phyloP scores from a whole-genome alignment of 2,113 vertebrate species.

The Pituophis catenifer region DNA sequence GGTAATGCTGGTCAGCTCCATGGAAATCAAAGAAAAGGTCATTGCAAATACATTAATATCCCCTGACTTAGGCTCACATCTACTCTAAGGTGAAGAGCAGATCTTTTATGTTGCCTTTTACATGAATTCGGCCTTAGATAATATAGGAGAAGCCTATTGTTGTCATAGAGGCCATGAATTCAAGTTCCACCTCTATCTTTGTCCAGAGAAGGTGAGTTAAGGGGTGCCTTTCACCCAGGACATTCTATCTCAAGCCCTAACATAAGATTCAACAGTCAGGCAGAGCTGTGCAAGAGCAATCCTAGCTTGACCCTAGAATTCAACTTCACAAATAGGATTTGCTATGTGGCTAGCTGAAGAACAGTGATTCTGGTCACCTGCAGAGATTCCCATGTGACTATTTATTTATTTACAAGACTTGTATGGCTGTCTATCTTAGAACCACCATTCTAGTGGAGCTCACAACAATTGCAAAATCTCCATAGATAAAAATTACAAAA shows the following conservation, averaged over 20 bases:
- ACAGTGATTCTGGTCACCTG: background rate
- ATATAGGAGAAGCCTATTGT: background rate
- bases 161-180: background rate
- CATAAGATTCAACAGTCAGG: background rate
- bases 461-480: background rate
- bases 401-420: background rate
- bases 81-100: background rate
- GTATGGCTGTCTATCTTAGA: background rate
- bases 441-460: background rate
- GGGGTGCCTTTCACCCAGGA: background rate
- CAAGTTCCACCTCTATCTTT: background rate
- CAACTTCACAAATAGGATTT: background rate
- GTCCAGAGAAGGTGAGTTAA: background rate
- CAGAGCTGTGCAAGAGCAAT: background rate
- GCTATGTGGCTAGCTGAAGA: background rate
- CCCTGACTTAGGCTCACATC: background rate
- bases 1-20: background rate
- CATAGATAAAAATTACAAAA: background rate
- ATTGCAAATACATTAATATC: too few relatives aligned
- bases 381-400: background rate
- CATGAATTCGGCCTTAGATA: background rate
- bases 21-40: background rate
- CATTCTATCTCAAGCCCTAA: background rate
- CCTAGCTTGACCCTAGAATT: background rate
- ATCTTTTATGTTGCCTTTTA: background rate